A percentile compares a stretch with the other conserved stretches of the same genome.
Evolutionary conservation across 2,888 invertebrate genomes (phyloP).

Genomic region (Apodemia zela): DNA sequence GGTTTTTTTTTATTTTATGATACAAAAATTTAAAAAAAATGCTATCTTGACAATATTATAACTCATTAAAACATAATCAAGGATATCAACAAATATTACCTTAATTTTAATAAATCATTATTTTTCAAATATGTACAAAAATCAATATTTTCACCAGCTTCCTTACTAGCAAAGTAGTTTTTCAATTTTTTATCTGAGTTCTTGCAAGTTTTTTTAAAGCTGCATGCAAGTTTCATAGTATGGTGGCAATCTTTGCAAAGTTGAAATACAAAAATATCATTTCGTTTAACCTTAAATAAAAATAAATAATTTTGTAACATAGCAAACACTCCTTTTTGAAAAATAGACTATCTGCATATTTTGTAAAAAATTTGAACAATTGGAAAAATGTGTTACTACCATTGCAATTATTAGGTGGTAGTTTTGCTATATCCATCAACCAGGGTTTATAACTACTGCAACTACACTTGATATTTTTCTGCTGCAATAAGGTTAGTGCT

Average conservation of each 20-base stretch:
- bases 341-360: background rate
- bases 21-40: no score
- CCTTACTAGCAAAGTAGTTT: slow-evolving; percentile 51
- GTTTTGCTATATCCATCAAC: no score
- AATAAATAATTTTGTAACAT: background rate
- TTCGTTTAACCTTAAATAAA: slow-evolving; percentile 58
- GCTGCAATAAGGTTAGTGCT: no score
- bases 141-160: slow-evolving; percentile 48
- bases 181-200: slow-evolving; percentile 61
- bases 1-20: no score
- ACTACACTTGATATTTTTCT: no score
- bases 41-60: no score
- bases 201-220: slow-evolving; percentile 69
- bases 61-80: background rate
- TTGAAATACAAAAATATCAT: slow-evolving; percentile 62
- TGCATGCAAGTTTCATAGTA: slow-evolving; percentile 61
- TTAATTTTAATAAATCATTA: slow-evolving; percentile 50
- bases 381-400: no score
- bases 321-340: background rate
- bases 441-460: no score
- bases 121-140: slow-evolving; percentile 54
- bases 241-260: slow-evolving; percentile 65
- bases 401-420: no score
- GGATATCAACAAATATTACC: slow-evolving; percentile 36
- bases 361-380: no score